Evolutionary conservation across 2,888 invertebrate species (phyloP), one percentile per base, ranked within the genome.

Genomic region (Oscheius myriophilus): DNA sequence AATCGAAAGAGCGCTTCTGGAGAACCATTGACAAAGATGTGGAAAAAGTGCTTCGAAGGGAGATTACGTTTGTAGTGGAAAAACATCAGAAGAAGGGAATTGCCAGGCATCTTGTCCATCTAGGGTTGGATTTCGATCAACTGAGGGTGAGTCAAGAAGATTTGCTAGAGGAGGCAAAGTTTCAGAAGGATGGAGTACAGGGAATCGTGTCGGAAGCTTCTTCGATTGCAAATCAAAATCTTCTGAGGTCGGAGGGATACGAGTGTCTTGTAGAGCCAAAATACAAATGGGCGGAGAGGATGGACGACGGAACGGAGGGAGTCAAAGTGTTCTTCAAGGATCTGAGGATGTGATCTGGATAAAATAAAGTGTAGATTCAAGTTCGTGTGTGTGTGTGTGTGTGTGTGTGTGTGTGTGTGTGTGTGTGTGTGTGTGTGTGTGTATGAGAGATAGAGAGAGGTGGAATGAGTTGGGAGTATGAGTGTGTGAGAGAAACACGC

Each of bases 81-180:
- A 57, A 66, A 3, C 66, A 66, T 39, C 66, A 66, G 41, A 55
- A 57, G 53, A 55, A 57, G 46, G 66, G 66, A 21, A 66, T 66
- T 16, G 66, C 66, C 1, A 43, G 39, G 23, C 25, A 21, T 9
- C 55, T 66, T 23, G 57, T 57, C 26, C 55, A 66, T 14, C 33
- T 57, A n/a, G 41, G 41, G 18, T 26, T 66, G 4, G 46, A 45
- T 16, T 57, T 26, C 18, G 58, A 66, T 2, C 18, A 66, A 26
- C 18, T 66, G 18, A 57, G 43, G 33, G 66, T 66, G 57, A 18
- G 49, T 42, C 21, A 21, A 39, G 33, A 33, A 33, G 9, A 9
- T 6, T n/a, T n/a, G n/a, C n/a, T n/a, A n/a, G n/a, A n/a, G n/a
- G 46, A 18, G 46, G 12, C 11, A 14, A 7, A 52, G 9, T 54